Evolutionary conservation across 2,113 vertebrate species (phyloP).

Genomic region (Oreocharis arfaki): DNA sequence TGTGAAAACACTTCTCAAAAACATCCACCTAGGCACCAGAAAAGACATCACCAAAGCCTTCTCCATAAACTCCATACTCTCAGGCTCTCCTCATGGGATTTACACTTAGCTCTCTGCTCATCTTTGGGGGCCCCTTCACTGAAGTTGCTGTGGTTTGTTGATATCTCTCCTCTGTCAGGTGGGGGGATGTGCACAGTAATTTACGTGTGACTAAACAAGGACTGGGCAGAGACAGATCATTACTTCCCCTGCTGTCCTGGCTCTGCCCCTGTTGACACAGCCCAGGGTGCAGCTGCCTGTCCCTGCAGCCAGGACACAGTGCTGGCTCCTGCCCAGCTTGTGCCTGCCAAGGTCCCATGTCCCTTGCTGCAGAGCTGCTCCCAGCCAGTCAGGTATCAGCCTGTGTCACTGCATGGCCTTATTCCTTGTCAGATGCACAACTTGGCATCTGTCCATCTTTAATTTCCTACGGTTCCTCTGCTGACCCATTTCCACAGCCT

Average conservation of each 20-base stretch:
- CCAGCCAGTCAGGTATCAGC: not conserved
- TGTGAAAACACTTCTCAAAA: not conserved
- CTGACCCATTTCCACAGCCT: not conserved
- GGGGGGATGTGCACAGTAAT: not conserved
- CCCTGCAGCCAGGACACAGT: not conserved
- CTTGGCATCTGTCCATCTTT: not conserved
- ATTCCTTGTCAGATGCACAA: not conserved
- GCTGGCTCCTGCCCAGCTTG: not conserved
- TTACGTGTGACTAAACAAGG: not conserved
- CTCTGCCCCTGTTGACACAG: not conserved
- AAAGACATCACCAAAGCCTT: not conserved
- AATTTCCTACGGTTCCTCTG: not conserved
- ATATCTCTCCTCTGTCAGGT: not conserved
- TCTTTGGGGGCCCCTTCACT: rapidly evolving
- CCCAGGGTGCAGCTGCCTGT: not conserved
- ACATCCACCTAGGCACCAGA: not conserved
- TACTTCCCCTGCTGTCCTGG: not conserved
- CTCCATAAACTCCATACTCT: not conserved
- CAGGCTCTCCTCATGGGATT: not conserved
- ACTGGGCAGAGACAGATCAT: not conserved
- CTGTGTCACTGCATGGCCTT: not conserved
- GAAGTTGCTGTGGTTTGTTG: not conserved
- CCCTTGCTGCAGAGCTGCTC: not conserved
- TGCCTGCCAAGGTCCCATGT: not conserved
- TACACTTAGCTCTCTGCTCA: not conserved